Conservation (phyloP, 2,113 vertebrate genomes). For the Lathamus discolor region DNA sequence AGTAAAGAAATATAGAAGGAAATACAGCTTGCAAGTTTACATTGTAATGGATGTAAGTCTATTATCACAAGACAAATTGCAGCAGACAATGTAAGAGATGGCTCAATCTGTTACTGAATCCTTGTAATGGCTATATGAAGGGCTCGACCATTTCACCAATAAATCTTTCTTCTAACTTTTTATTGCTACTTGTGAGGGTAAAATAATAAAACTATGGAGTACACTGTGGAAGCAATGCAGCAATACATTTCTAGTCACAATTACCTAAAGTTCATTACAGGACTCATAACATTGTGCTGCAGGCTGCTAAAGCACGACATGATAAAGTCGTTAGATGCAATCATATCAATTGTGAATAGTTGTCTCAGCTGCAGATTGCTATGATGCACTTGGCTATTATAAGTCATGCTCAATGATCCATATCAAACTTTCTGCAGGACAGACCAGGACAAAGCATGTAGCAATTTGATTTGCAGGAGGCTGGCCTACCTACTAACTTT, state of each 20-base stretch:
- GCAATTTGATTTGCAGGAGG: neutral
- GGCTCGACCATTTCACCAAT: slow-evolving; percentile 4
- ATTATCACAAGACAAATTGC: slow-evolving; percentile 51
- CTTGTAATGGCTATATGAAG: slow-evolving; percentile 30
- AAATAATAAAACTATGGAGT: slow-evolving; percentile 34
- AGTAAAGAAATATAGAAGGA: neutral
- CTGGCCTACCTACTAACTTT: neutral
- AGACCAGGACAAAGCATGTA: neutral
- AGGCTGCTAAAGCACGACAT: neutral
- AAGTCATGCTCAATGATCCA: neutral
- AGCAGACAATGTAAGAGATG: slow-evolving; percentile 46
- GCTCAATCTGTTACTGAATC: slow-evolving; percentile 58
- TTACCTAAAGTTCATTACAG: neutral
- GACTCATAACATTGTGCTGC: neutral
- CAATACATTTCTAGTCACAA: neutral
- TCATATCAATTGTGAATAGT: neutral
- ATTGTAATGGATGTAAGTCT: slow-evolving; percentile 30
- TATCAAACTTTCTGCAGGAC: neutral
- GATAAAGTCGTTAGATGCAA: neutral
- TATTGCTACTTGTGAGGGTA: neutral
- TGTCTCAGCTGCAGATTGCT: neutral
- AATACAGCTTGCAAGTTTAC: slow-evolving; percentile 11
- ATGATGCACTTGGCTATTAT: neutral
- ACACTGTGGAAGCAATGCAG: neutral
- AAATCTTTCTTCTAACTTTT: slow-evolving; percentile 16